Conservation (phyloP, 1,140 invertebrate species). For the Octopus sinensis region DNA sequence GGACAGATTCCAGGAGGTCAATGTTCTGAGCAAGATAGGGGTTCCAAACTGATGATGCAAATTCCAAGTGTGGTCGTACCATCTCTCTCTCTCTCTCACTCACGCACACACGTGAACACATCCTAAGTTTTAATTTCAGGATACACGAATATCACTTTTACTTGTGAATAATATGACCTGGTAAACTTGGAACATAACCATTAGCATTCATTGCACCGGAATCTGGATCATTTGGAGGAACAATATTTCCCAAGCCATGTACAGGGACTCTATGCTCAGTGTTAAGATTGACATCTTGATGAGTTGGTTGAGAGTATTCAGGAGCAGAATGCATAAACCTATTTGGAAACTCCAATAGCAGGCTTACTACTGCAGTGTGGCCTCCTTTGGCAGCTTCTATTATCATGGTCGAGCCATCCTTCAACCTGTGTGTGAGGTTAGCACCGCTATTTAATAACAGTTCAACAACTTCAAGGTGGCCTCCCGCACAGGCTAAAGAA, state of each 20-base stretch:
- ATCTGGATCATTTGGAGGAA: slow-evolving; percentile 54
- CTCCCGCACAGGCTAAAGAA: slow-evolving; percentile 71
- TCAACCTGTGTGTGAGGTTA: slow-evolving; percentile 92
- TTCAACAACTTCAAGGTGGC: slow-evolving; percentile 89
- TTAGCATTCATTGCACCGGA: slow-evolving; percentile 17
- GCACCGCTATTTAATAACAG: slow-evolving; percentile 83
- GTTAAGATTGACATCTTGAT: slow-evolving; percentile 6
- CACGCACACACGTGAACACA: too few species aligned
- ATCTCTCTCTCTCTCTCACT: too few species aligned
- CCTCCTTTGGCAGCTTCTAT: slow-evolving; percentile 98
- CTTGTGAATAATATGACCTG: background rate
- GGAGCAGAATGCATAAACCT: slow-evolving; percentile 47
- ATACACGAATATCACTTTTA: too few species aligned
- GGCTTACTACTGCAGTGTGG: slow-evolving; percentile 89
- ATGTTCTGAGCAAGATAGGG: too few species aligned
- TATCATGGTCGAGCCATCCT: slow-evolving; percentile 97
- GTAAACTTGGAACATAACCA: background rate
- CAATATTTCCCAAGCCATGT: slow-evolving; percentile 52
- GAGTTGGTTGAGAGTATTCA: slow-evolving; percentile 49
- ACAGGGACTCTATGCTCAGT: slow-evolving; percentile 49
- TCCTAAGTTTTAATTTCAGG: too few species aligned
- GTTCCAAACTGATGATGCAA: too few species aligned
- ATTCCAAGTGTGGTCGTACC: too few species aligned
- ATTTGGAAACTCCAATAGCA: slow-evolving; percentile 91
- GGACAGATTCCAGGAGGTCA: too few species aligned